These are phyloP conservation scores for Caenorhabditis sp. DNA, from an alignment of 2,888 invertebrate species.

Conservation along the genomic window DNA sequence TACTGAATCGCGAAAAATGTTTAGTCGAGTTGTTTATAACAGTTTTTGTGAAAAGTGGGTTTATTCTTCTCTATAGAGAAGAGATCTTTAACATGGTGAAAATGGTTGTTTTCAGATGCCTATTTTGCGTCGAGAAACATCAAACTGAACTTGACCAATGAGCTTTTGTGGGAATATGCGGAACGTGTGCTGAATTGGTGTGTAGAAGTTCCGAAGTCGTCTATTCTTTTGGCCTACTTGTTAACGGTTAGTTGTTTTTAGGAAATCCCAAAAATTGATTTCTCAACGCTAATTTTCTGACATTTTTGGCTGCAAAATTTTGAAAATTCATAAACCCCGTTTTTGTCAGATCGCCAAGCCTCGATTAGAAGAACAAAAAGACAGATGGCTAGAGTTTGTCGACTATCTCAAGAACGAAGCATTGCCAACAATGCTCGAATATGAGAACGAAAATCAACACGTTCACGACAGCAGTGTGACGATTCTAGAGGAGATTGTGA, in stretches of 20 bases:
- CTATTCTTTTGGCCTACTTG: slow-evolving; percentile 10
- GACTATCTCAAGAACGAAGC: neutral
- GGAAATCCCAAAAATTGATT: too few species aligned
- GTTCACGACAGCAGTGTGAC: too few species aligned
- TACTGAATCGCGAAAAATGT: slow-evolving; percentile 17
- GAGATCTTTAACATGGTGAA: neutral
- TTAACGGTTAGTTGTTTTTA: slow-evolving; percentile 17
- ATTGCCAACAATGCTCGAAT: neutral
- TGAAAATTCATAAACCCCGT: too few species aligned
- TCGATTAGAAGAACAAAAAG: neutral
- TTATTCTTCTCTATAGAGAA: neutral
- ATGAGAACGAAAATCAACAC: neutral
- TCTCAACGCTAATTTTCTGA: neutral
- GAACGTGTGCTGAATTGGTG: slow-evolving; percentile 10
- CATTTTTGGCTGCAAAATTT: too few species aligned
- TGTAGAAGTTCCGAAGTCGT: slow-evolving; percentile 21
- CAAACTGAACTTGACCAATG: slow-evolving; percentile 17
- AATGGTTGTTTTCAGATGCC: slow-evolving; percentile 11
- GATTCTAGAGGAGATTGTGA: too few species aligned
- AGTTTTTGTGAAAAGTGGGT: slow-evolving; percentile 33
- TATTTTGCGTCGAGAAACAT: slow-evolving; percentile 4
- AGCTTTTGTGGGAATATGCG: slow-evolving; percentile 23
- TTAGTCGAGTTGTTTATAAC: slow-evolving; percentile 18
- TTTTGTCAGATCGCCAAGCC: neutral
- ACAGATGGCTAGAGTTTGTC: neutral